These are phyloP conservation scores for Trididemnum nubilum DNA, from an alignment of 23 tunicate genomes.

Conservation along the genomic window DNA sequence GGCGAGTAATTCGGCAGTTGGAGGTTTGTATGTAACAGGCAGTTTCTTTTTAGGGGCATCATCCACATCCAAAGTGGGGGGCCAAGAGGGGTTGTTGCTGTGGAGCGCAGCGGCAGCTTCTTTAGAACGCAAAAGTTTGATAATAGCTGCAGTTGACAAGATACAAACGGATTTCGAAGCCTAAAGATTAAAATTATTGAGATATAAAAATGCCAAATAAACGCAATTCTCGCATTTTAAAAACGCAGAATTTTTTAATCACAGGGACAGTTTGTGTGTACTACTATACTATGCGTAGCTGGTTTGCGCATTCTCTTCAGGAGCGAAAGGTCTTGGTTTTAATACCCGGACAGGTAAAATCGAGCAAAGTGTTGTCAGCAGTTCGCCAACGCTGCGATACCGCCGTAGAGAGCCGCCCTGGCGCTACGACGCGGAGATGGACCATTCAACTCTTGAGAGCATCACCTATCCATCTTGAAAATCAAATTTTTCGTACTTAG, in stretches of 20 bases:
- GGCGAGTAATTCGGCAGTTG: conserved; percentile 83
- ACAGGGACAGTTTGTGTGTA: too few relatives aligned
- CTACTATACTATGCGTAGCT: too few relatives aligned
- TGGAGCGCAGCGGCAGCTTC: conserved; percentile 52
- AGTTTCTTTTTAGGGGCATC: conserved; percentile 60
- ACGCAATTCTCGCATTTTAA: neutral
- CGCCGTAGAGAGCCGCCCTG: neutral
- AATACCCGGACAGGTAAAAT: neutral
- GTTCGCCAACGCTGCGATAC: neutral
- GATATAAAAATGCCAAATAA: neutral
- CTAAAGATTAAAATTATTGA: conserved; percentile 25
- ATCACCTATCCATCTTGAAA: too few relatives aligned
- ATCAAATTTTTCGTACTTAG: too few relatives aligned
- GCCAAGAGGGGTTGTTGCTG: conserved; percentile 46
- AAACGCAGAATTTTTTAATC: too few relatives aligned
- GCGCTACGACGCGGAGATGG: neutral
- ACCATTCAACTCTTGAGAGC: too few relatives aligned
- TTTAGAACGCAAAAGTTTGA: conserved; percentile 69
- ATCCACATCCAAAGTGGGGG: conserved; percentile 76
- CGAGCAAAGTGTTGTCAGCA: too few relatives aligned
- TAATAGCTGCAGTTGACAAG: conserved; percentile 43
- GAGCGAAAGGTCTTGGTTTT: neutral
- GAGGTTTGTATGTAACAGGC: conserved; percentile 74
- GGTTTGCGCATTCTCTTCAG: too few relatives aligned
- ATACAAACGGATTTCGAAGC: conserved; percentile 77